Conservation (phyloP, 2,888 invertebrate species). For the Thyatira batis region DNA sequence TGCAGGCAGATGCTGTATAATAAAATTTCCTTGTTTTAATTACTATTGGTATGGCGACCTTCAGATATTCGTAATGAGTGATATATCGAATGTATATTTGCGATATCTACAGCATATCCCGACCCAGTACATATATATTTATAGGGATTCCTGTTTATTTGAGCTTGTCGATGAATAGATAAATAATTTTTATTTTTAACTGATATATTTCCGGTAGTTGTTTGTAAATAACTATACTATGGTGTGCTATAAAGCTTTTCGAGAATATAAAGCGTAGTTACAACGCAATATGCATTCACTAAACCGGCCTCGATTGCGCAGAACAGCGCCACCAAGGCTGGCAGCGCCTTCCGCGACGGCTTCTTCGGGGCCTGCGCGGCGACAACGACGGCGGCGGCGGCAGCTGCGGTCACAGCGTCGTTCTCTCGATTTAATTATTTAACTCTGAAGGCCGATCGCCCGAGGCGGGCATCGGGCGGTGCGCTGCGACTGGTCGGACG, state of each 20-base stretch:
- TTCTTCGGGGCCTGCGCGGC: constrained; percentile 65
- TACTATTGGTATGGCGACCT: too few relatives aligned
- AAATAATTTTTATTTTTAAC: not conserved
- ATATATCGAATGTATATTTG: too few relatives aligned
- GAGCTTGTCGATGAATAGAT: not conserved
- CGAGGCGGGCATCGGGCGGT: constrained; percentile 76
- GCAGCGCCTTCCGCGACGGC: constrained; percentile 75
- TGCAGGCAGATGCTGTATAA: too few relatives aligned
- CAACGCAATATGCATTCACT: constrained; percentile 67
- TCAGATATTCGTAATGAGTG: too few relatives aligned
- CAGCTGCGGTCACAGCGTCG: constrained; percentile 45
- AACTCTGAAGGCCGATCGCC: constrained; percentile 80
- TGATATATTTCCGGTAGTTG: not conserved
- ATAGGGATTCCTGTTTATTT: not conserved
- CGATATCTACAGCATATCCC: not conserved
- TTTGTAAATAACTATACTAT: constrained; percentile 28
- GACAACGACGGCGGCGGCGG: constrained; percentile 34
- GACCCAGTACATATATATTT: too few relatives aligned
- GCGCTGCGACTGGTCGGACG: constrained; percentile 79
- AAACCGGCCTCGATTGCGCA: constrained; percentile 80
- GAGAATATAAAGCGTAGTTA: constrained; percentile 67
- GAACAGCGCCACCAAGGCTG: constrained; percentile 79
- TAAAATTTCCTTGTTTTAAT: too few relatives aligned
- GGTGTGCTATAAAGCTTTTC: constrained; percentile 57
- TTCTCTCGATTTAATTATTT: constrained; percentile 78